Evolutionary conservation across 2,888 invertebrate species (phyloP), one percentile per base, ranked within the genome.

Genomic region (Corythucha ciliata): DNA sequence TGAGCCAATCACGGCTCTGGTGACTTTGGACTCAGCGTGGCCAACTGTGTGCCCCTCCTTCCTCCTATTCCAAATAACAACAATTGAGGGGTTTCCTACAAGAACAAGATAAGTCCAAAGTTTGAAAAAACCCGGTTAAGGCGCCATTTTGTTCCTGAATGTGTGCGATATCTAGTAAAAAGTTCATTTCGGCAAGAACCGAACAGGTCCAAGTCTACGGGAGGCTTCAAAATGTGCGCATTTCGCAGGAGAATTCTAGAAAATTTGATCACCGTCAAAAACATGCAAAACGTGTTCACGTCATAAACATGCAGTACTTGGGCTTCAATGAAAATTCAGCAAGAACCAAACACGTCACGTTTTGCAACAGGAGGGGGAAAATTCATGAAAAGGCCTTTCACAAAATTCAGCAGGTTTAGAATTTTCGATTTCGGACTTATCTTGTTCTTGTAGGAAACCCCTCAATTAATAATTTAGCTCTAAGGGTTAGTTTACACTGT

Each of bases 161-260:
- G n/a, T n/a, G n/a, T n/a, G n/a, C n/a, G n/a, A n/a, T n/a, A n/a
- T n/a, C n/a, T n/a, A n/a, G n/a, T n/a, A n/a, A n/a, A n/a, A n/a
- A n/a, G n/a, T n/a, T n/a, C n/a, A n/a, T n/a, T n/a, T n/a, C n/a
- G n/a, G n/a, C n/a, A n/a, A n/a, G n/a, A n/a, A 29, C 29, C 29
- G 29, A 29, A 29, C 29, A 29, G 29, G 29, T 29, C 29, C 29
- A 29, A 29, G 29, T 29, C 29, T 29, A 29, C 29, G 29, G 29
- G 29, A 29, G 29, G 29, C 8, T 29, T 12, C 29, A 29, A 29
- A 29, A 29, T 29, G 29, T 29, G 29, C 29, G 29, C 29, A 29
- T 29, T 29, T 29, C n/a, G 29, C 29, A 29, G 29, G 29, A 29
- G 29, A 29, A 29, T 29, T n/a, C n/a, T n/a, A 29, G 29, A 29